A percentile compares a stretch with the other conserved stretches of the same genome.
These are phyloP conservation scores for Apteryx owenii DNA, from an alignment of 2,113 vertebrate species.

Conservation along the genomic window DNA sequence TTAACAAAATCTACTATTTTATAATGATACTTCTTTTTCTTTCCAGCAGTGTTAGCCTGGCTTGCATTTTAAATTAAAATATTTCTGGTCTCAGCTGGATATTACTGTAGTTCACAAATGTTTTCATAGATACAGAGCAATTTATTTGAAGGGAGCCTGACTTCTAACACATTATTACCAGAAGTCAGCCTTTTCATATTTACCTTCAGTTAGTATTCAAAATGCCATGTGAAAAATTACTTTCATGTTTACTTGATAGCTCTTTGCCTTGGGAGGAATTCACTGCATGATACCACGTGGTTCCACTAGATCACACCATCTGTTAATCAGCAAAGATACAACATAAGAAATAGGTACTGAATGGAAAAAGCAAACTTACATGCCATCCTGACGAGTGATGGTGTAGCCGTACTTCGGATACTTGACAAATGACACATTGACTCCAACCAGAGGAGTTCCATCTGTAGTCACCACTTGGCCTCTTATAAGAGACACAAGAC, in stretches of 20 bases:
- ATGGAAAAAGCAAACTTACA: constrained; percentile 84
- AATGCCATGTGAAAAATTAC: constrained; percentile 38
- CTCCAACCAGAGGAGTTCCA: constrained; percentile 96
- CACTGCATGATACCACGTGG: constrained; percentile 10
- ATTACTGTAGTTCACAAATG: constrained; percentile 41
- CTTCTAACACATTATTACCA: constrained; percentile 22
- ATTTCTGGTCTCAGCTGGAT: constrained; percentile 66
- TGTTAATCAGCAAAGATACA: constrained; percentile 23
- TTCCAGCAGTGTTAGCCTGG: neutral
- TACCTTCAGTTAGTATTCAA: constrained; percentile 60
- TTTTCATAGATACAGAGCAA: constrained; percentile 41
- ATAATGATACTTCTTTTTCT: neutral
- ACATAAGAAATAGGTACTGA: neutral
- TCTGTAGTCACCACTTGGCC: constrained; percentile 98
- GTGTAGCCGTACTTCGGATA: constrained; percentile 97
- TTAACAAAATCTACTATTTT: constrained; percentile 54
- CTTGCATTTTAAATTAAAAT: constrained; percentile 70
- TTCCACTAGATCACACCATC: constrained; percentile 24
- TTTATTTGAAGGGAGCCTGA: constrained; percentile 42
- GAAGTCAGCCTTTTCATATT: constrained; percentile 45
- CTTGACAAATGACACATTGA: constrained; percentile 99
- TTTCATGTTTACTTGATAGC: constrained; percentile 43
- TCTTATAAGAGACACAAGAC: constrained; percentile 95
- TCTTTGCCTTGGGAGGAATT: constrained; percentile 45
- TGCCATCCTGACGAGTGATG: constrained; percentile 97